phyloP scores from a whole-genome alignment of 1,140 invertebrate species.

The Riptortus pedestris region DNA sequence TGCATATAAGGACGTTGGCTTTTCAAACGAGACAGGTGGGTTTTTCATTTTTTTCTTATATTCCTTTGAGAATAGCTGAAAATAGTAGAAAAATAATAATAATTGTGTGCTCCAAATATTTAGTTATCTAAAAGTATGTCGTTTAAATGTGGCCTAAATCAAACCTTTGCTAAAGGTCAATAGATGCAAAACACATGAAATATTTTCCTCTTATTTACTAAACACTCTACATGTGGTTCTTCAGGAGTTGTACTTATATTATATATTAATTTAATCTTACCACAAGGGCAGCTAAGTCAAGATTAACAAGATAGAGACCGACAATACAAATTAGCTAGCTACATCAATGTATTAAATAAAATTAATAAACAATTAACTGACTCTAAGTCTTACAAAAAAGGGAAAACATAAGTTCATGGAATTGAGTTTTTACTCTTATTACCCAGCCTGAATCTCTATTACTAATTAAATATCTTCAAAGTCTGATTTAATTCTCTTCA shows the following conservation, averaged over 20 bases:
- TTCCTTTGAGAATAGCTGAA: conserved; percentile 32
- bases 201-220: background rate
- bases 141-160: background rate
- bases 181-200: background rate
- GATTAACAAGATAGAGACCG: no score
- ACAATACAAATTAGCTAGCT: no score
- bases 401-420: no score
- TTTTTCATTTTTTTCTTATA: conserved; percentile 29
- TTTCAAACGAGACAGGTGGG: conserved; percentile 30
- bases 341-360: no score
- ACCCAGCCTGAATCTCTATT: no score
- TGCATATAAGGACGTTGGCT: conserved; percentile 14
- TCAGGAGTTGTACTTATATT: background rate
- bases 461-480: no score
- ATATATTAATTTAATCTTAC: background rate
- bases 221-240: background rate
- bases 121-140: background rate
- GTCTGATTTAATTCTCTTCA: no score
- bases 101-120: background rate
- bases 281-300: no score
- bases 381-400: no score
- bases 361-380: no score
- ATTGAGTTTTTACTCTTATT: no score
- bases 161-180: background rate
- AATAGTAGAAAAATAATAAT: conserved; percentile 13